phyloP scores from a whole-genome alignment of 2,888 invertebrate genomes.

The Aphodius sticticus region DNA sequence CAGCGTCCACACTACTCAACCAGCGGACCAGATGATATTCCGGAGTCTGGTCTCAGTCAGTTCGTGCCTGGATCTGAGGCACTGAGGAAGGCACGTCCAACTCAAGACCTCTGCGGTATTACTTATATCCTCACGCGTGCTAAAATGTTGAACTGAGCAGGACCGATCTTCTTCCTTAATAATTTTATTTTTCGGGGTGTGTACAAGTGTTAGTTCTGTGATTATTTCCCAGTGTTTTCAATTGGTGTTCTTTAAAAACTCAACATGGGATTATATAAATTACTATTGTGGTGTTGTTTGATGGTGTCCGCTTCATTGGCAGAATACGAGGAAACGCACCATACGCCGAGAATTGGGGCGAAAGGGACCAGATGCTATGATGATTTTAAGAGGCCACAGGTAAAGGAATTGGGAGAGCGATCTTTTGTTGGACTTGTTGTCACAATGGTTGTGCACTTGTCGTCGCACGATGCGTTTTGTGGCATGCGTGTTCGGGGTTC shows the following conservation, averaged over 20 bases:
- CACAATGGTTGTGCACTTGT: neutral
- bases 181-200: neutral
- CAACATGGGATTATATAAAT: conserved; percentile 26
- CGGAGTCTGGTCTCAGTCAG: neutral
- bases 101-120: neutral
- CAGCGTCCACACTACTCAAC: neutral
- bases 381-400: conserved; percentile 65
- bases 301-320: conserved; percentile 23
- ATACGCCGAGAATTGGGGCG: conserved; percentile 54
- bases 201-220: neutral
- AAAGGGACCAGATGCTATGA: conserved; percentile 63
- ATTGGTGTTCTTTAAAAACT: neutral
- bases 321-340: conserved; percentile 42
- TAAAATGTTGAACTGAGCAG: neutral
- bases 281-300: conserved; percentile 27
- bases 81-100: neutral
- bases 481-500: neutral
- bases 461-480: neutral
- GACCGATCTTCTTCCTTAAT: too few relatives aligned
- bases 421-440: neutral
- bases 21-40: neutral
- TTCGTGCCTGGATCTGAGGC: neutral
- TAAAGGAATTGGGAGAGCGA: conserved; percentile 47
- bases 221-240: neutral
- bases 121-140: neutral